Percentiles rank a stretch among this genome's conserved stretches.
Conservation (phyloP, 2,797 vertebrate species). For the Danio aesculapii region DNA sequence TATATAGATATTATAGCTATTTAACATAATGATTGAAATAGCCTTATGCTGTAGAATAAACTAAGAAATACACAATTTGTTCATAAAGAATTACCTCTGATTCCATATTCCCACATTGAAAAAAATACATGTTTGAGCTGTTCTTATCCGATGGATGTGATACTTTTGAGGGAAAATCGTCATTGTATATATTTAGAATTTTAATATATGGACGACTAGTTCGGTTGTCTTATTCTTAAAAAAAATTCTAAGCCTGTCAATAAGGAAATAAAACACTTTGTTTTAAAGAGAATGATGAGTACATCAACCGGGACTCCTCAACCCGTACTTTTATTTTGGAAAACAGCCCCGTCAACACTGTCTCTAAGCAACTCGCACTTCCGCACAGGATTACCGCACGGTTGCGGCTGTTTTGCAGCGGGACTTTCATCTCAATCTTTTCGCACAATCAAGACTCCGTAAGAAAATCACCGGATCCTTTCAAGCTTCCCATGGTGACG, state of each 20-base stretch:
- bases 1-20: too few relatives aligned
- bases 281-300: not conserved
- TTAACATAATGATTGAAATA: too few relatives aligned
- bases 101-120: not conserved
- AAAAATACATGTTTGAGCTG: not conserved
- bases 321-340: slow-evolving; percentile 33
- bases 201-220: not conserved
- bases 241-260: not conserved
- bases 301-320: not conserved
- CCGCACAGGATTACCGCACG: not conserved
- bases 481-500: slow-evolving; percentile 28
- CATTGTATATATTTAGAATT: too few relatives aligned
- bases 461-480: not conserved
- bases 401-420: slow-evolving; percentile 1
- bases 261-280: not conserved
- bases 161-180: too few relatives aligned
- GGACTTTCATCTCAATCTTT: not conserved
- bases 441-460: not conserved
- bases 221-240: too few relatives aligned
- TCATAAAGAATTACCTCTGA: not conserved
- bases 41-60: too few relatives aligned
- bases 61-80: not conserved
- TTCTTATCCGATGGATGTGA: not conserved
- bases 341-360: not conserved
- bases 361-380: slow-evolving; percentile 1